Percentiles rank a stretch among this genome's conserved stretches.
These are phyloP conservation scores for Neosilurus mollespiculum DNA, from an alignment of 2,797 vertebrate species.

Conservation along the genomic window DNA sequence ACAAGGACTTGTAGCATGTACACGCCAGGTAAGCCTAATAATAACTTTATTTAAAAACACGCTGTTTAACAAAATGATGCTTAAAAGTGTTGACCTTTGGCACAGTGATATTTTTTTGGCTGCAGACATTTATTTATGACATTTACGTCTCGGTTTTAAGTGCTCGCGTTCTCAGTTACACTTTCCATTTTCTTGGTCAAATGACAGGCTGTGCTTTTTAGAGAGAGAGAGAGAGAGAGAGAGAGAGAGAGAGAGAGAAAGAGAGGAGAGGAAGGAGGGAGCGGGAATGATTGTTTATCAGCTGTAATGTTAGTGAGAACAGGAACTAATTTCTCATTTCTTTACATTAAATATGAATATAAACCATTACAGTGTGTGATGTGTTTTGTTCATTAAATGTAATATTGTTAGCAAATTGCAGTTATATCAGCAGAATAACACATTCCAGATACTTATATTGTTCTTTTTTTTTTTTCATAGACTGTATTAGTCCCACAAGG, in stretches of 20 bases:
- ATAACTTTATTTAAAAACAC: background rate
- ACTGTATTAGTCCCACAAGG: too few relatives aligned
- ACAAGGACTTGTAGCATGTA: too few relatives aligned
- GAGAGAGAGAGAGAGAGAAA: too few relatives aligned
- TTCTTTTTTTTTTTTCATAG: too few relatives aligned
- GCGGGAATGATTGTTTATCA: background rate
- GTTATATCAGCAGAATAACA: background rate
- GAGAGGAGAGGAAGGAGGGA: rapidly evolving
- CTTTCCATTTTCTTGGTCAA: background rate
- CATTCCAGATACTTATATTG: background rate
- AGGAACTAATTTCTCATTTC: background rate
- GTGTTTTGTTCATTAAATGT: background rate
- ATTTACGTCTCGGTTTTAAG: background rate
- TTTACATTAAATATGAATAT: background rate
- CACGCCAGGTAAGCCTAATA: too few relatives aligned
- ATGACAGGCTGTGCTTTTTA: background rate
- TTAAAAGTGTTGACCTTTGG: background rate
- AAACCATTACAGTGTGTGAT: background rate
- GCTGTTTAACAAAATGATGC: background rate
- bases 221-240: background rate
- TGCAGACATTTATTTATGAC: background rate
- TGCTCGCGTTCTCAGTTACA: background rate
- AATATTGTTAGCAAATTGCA: background rate
- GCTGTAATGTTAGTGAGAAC: background rate
- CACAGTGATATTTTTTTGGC: background rate